Conservation (phyloP, 1,140 invertebrate genomes). For the Drosophila saltans region DNA sequence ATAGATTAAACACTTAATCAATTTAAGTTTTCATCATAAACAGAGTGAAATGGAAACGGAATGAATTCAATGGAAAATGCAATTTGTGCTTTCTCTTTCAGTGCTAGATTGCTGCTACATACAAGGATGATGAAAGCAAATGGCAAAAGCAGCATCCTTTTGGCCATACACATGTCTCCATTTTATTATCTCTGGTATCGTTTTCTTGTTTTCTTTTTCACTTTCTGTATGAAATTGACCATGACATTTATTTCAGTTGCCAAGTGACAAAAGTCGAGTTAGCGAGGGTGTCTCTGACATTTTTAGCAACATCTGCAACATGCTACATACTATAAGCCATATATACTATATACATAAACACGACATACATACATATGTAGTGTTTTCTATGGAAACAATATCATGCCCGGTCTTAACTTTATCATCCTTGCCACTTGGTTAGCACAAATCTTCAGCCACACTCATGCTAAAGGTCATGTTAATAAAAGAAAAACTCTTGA, state of each 20-base stretch:
- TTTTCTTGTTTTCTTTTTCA: neutral
- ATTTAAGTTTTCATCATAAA: constrained; percentile 36
- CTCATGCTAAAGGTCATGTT: constrained; percentile 49
- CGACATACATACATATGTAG: constrained; percentile 18
- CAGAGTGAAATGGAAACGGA: constrained; percentile 53
- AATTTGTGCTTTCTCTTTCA: constrained; percentile 26
- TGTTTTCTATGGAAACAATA: constrained; percentile 34
- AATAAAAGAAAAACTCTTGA: constrained; percentile 39
- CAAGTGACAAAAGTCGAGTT: constrained; percentile 15
- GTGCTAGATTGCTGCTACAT: constrained; percentile 21
- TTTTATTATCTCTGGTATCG: too few relatives aligned
- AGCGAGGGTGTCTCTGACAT: constrained; percentile 22
- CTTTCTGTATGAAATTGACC: constrained; percentile 58
- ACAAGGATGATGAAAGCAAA: constrained; percentile 23
- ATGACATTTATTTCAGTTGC: constrained; percentile 56
- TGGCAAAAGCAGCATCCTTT: neutral
- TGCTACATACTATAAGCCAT: constrained; percentile 23
- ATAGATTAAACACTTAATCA: constrained; percentile 60
- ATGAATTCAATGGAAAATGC: constrained; percentile 36
- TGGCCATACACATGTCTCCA: neutral
- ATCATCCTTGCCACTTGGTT: constrained; percentile 30
- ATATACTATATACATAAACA: constrained; percentile 19
- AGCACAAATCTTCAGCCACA: neutral
- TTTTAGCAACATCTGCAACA: constrained; percentile 29
- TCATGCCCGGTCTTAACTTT: constrained; percentile 44